These are phyloP conservation scores for Sardina pilchardus DNA, from an alignment of 2,113 vertebrate species.

Conservation along the genomic window DNA sequence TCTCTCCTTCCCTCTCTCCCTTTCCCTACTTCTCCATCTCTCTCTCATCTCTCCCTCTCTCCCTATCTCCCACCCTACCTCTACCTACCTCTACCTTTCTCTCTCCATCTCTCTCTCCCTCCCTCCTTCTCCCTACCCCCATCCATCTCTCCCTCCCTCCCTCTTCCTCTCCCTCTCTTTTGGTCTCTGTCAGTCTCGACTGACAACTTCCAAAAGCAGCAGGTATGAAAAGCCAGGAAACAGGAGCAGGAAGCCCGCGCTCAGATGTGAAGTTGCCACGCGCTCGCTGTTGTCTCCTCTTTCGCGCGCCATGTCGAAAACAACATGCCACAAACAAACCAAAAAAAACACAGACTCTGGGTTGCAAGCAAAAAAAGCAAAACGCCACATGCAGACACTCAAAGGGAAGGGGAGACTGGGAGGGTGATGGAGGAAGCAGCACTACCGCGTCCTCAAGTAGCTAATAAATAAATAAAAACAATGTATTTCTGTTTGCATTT, in stretches of 20 bases:
- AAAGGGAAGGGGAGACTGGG: neutral
- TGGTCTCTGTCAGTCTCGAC: slow-evolving; percentile 37
- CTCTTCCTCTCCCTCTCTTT: neutral
- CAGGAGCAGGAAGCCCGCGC: slow-evolving; percentile 42
- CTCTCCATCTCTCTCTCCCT: neutral
- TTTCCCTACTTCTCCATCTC: neutral
- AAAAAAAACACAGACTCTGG: slow-evolving; percentile 56
- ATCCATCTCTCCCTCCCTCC: neutral
- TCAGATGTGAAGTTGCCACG: slow-evolving; percentile 64
- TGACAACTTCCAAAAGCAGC: slow-evolving; percentile 58
- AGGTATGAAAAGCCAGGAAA: slow-evolving; percentile 57
- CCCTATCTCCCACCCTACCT: no score
- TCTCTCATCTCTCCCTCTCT: neutral
- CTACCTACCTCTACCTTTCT: no score
- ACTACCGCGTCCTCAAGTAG: neutral
- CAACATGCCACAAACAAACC: slow-evolving; percentile 53
- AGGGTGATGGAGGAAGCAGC: neutral
- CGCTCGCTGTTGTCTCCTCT: slow-evolving; percentile 54
- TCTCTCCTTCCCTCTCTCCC: neutral
- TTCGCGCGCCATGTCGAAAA: slow-evolving; percentile 53
- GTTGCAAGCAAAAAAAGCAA: slow-evolving; percentile 18
- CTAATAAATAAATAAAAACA: slow-evolving; percentile 26
- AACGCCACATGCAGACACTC: slow-evolving; percentile 15
- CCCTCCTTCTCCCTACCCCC: slow-evolving; percentile 16
- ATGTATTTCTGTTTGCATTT: slow-evolving; percentile 48